phyloP scores from a whole-genome alignment of 2,113 vertebrate species.

The Vombatus ursinus region DNA sequence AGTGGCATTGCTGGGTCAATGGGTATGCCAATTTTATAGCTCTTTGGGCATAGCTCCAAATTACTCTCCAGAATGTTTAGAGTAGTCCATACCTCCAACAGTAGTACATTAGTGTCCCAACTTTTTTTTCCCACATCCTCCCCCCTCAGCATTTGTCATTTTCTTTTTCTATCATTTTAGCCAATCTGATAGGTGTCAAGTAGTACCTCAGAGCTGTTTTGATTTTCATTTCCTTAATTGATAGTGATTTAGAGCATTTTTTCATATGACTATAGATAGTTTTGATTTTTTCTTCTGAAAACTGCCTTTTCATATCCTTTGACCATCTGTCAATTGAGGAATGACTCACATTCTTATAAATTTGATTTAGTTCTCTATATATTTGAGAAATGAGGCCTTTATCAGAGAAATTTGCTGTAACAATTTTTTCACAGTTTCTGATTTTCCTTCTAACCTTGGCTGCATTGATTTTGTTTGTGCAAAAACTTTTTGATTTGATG shows the following conservation, averaged over 20 bases:
- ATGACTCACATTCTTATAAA: neutral
- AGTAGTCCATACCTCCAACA: neutral
- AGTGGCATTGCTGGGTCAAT: neutral
- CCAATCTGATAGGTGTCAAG: fast-evolving
- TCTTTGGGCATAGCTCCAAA: neutral
- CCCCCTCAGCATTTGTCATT: neutral
- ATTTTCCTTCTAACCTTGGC: neutral
- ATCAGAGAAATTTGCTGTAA: neutral
- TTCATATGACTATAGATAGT: neutral
- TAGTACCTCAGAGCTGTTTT: neutral
- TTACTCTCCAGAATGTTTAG: neutral
- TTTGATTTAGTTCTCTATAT: neutral
- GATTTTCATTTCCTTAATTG: neutral
- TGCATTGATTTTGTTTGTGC: neutral
- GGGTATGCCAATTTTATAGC: neutral
- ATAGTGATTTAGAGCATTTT: neutral
- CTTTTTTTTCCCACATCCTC: neutral
- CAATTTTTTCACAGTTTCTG: neutral
- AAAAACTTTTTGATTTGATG: neutral
- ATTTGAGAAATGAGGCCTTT: neutral
- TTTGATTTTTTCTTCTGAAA: neutral
- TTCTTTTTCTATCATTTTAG: neutral
- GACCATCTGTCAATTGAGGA: neutral
- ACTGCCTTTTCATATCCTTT: neutral
- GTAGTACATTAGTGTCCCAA: neutral